Evolutionary conservation across 2,888 invertebrate species (phyloP), one percentile per base, ranked within the genome.

Genomic region (Reticulitermes lucifugus): DNA sequence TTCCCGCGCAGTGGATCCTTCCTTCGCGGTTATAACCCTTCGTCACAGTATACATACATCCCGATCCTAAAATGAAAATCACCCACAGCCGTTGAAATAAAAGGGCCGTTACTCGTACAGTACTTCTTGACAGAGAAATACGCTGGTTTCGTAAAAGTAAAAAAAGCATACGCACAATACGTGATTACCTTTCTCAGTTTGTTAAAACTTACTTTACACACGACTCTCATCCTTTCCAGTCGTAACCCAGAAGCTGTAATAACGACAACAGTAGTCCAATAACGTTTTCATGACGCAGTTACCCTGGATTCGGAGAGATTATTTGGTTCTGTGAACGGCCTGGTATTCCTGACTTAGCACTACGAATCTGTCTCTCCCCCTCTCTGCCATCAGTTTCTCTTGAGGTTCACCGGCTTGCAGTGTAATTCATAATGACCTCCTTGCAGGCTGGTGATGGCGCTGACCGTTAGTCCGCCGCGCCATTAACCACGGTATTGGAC

Each of bases 131-230:
- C 5, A 65, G 25, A 65, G 65, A 4, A 65, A 6, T 65, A n/a
- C 12, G 25, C 65, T 65, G 25, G 65, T 25, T 55, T 55, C 18
- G 14, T 55, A 18, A 55, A 55, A n/a, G n/a, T n/a, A 65, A 65
- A 65, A 14, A 35, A 14, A 60, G 60, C 2, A 22, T 21, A 35
- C 60, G 9, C 21, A n/a, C 0, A 6, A 14, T 10, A 65, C n/a
- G 65, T 65, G 25, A 25, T 65, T 25, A n/a, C 65, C 12, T 25
- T 6, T 6, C n/a, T 10, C n/a, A n/a, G 65, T 65, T 25, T 65
- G 65, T 65, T 65, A 65, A 65, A n/a, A 65, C 65, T 65, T 65
- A n/a, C 25, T 65, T 65, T 65, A 65, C 65, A 65, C 65, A 65
- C 9, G 65, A n/a, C 65, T 55, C 55, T 65, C 9, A 65, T 10